phyloP scores from a whole-genome alignment of 2,888 invertebrate genomes.

The Schizaphis graminum region DNA sequence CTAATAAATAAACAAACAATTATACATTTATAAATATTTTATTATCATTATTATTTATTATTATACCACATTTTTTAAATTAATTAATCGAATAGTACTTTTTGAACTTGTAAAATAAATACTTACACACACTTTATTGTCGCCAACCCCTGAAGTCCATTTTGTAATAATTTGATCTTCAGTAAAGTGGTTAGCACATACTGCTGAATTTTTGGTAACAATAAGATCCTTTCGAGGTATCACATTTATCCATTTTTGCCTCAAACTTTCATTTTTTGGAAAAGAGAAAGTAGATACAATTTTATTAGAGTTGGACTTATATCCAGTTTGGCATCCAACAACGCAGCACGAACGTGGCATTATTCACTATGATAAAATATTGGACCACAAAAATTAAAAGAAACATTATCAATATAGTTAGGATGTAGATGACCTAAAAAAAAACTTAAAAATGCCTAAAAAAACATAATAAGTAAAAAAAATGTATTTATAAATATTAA shows the following conservation, averaged over 20 bases:
- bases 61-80: neutral
- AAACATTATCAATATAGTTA: no score
- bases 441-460: no score
- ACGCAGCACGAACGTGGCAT: constrained; percentile 27
- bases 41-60: neutral
- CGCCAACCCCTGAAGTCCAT: constrained; percentile 22
- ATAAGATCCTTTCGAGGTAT: neutral
- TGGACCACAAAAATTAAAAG: no score
- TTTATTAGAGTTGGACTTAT: neutral
- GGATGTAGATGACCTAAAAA: no score
- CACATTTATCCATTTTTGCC: neutral
- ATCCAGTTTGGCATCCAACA: neutral
- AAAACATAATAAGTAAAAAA: no score
- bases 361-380: neutral
- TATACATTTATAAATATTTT: neutral
- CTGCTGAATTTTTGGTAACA: neutral
- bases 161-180: neutral
- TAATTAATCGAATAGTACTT: neutral
- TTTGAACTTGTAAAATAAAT: neutral
- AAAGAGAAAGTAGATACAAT: constrained; percentile 4
- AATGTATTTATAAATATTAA: no score
- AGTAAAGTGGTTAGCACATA: constrained; percentile 19
- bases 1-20: neutral
- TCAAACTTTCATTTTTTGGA: constrained; percentile 2
- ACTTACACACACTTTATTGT: neutral